phyloP scores from a whole-genome alignment of 2,888 invertebrate species.

The Oscheius myriophilus region DNA sequence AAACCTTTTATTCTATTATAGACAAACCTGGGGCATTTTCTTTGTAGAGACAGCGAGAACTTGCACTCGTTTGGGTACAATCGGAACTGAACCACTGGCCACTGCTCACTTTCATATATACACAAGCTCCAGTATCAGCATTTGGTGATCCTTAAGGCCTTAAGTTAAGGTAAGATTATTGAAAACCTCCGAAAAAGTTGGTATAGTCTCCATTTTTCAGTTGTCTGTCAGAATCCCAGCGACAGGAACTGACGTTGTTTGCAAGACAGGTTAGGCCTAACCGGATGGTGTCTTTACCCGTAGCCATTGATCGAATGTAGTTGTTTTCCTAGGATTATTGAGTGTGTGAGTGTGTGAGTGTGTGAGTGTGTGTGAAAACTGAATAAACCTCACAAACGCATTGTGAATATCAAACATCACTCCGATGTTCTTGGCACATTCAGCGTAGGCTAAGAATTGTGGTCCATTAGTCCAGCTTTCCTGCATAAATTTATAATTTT shows the following conservation, averaged over 20 bases:
- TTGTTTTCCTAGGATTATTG: conserved; percentile 5
- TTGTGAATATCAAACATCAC: not conserved
- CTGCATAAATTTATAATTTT: no score
- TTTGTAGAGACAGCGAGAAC: no score
- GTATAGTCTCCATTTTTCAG: not conserved
- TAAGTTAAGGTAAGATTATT: no score
- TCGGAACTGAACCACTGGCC: conserved; percentile 6
- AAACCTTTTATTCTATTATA: no score
- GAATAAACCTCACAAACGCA: not conserved
- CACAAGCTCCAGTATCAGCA: conserved; percentile 1
- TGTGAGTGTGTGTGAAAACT: no score
- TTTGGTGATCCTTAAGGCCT: not conserved
- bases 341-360: not conserved
- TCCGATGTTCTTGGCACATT: not conserved
- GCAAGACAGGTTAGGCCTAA: not conserved
- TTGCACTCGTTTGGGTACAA: not conserved
- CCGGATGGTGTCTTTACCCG: conserved; percentile 4
- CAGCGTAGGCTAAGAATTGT: conserved; percentile 6
- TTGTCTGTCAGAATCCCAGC: conserved; percentile 3
- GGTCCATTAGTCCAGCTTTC: no score
- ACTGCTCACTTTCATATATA: conserved; percentile 1
- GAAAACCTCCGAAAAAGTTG: not conserved
- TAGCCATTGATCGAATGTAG: not conserved
- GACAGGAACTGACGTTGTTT: not conserved
- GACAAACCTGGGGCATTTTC: no score